Evolutionary conservation across 2,888 invertebrate genomes (phyloP).

Genomic region (Gari tellinella): DNA sequence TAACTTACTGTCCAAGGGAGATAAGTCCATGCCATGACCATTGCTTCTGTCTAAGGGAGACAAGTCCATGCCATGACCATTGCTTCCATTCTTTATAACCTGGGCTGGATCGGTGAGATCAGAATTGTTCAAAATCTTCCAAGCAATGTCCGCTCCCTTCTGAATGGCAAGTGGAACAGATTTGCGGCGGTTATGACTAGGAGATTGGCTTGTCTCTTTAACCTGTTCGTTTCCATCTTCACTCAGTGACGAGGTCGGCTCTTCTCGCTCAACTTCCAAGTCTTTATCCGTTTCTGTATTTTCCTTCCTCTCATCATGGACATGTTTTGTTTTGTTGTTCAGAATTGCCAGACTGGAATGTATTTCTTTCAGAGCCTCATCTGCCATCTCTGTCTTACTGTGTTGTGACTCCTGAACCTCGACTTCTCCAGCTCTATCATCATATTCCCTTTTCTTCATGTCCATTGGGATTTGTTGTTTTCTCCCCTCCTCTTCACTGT

Average conservation of each 20-base stretch:
- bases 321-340: slow-evolving; percentile 12
- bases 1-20: slow-evolving; percentile 32
- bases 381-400: slow-evolving; percentile 5
- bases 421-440: slow-evolving; percentile 6
- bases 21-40: slow-evolving; percentile 26
- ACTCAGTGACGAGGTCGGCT: slow-evolving; percentile 1
- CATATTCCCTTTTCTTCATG: slow-evolving; percentile 3
- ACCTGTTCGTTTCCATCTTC: slow-evolving; percentile 4
- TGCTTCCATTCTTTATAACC: slow-evolving; percentile 22
- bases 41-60: too few species aligned
- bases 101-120: slow-evolving; percentile 25
- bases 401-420: neutral
- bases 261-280: slow-evolving; percentile 28
- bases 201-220: neutral
- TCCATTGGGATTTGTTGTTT: neutral
- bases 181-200: slow-evolving; percentile 53
- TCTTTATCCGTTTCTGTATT: slow-evolving; percentile 5
- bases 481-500: slow-evolving; percentile 30
- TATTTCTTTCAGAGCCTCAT: slow-evolving; percentile 12
- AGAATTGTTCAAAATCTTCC: slow-evolving; percentile 73
- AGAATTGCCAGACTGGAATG: slow-evolving; percentile 30
- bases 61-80: slow-evolving; percentile 28
- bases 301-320: neutral
- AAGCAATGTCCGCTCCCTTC: slow-evolving; percentile 73
- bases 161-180: slow-evolving; percentile 65